Conservation (phyloP, 2,797 vertebrate species). For the Hydrolagus colliei region DNA sequence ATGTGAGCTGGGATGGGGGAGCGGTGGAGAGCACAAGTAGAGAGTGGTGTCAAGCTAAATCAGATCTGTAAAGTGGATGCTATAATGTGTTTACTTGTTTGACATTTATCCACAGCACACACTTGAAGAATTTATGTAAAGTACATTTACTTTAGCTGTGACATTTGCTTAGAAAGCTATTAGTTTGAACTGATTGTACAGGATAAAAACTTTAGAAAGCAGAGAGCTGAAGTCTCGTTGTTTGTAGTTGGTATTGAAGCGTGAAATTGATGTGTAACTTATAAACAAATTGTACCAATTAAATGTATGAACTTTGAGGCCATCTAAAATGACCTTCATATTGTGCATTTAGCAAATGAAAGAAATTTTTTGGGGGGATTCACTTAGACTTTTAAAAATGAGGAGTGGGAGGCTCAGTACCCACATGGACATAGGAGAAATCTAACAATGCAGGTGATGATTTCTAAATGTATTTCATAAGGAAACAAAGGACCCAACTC, state of each 20-base stretch:
- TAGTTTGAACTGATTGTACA: constrained; percentile 2
- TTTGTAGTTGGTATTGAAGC: not conserved
- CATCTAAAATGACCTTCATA: not conserved
- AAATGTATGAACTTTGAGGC: not conserved
- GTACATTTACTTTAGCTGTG: not conserved
- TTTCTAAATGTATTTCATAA: too few species aligned
- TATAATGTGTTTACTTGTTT: too few species aligned
- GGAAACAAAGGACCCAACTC: too few species aligned
- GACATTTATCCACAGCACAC: not conserved
- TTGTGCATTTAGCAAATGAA: not conserved
- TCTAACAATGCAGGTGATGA: too few species aligned
- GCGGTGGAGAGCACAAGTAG: too few species aligned
- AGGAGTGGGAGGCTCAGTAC: not conserved
- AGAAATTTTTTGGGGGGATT: not conserved
- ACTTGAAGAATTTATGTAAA: not conserved
- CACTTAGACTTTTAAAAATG: not conserved
- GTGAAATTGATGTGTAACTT: not conserved
- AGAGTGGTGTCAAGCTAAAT: not conserved
- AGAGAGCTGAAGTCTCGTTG: not conserved
- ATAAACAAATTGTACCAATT: not conserved
- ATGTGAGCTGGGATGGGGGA: not conserved
- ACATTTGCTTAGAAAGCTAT: constrained; percentile 1
- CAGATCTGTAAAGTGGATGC: not conserved
- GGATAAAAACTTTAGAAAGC: not conserved
- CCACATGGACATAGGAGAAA: not conserved